Percentiles rank a stretch among this genome's conserved stretches.
Conservation (phyloP, 1,140 invertebrate species). For the Bombus sibiricus region DNA sequence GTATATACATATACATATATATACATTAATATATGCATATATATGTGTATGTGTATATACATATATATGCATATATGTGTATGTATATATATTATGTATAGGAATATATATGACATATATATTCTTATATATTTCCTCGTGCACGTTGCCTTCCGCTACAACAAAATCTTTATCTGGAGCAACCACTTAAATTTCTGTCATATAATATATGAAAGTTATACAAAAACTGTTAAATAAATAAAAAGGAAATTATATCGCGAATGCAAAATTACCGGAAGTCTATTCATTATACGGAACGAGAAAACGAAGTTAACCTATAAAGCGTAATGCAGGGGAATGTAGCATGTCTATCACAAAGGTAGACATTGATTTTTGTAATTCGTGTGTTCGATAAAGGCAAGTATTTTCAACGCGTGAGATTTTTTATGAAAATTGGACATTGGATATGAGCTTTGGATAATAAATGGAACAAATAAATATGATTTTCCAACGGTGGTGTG, state of each 20-base stretch:
- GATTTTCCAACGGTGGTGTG: conserved; percentile 64
- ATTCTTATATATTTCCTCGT: conserved; percentile 51
- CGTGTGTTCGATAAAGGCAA: conserved; percentile 39
- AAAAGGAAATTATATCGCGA: conserved; percentile 34
- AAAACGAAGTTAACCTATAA: conserved; percentile 19
- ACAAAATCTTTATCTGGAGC: conserved; percentile 53
- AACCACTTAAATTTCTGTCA: conserved; percentile 51
- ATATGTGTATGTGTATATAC: conserved; percentile 37
- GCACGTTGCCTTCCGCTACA: conserved; percentile 62
- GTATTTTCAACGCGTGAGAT: conserved; percentile 8
- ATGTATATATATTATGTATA: conserved; percentile 37
- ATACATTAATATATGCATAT: conserved; percentile 32
- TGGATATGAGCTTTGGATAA: conserved; percentile 67
- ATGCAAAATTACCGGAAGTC: conserved; percentile 27
- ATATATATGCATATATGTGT: conserved; percentile 40
- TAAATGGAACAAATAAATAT: conserved; percentile 70
- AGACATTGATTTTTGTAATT: conserved; percentile 29
- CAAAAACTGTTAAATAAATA: conserved; percentile 14
- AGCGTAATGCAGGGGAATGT: conserved; percentile 6
- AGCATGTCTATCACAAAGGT: not conserved
- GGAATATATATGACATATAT: conserved; percentile 31
- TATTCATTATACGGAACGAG: conserved; percentile 38
- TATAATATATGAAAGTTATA: conserved; percentile 54
- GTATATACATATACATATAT: conserved; percentile 40
- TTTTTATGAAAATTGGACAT: conserved; percentile 55